phyloP scores from a whole-genome alignment of 2,888 invertebrate genomes.

The Eretmocerus hayati region DNA sequence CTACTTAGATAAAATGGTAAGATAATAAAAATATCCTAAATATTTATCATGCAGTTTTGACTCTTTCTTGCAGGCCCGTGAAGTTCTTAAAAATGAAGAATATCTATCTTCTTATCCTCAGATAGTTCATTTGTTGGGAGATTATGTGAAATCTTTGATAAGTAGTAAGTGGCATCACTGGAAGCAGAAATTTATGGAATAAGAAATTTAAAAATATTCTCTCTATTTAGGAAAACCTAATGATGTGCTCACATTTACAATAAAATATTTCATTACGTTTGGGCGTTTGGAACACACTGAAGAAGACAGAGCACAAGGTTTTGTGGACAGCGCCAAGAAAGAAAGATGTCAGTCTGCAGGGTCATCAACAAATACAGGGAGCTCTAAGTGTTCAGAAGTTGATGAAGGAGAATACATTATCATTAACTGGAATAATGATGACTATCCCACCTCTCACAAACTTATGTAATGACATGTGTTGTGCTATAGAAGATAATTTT shows the following conservation, averaged over 20 bases:
- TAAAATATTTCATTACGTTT: constrained; percentile 36
- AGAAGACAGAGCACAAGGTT: too few species aligned
- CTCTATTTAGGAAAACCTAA: constrained; percentile 32
- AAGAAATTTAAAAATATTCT: background rate
- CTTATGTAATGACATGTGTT: too few species aligned
- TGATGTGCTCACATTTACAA: constrained; percentile 34
- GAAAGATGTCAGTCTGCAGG: background rate
- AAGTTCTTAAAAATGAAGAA: constrained; percentile 35
- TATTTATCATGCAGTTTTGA: too few species aligned
- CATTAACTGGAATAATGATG: too few species aligned
- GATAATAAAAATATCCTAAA: too few species aligned
- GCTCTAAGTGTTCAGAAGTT: background rate
- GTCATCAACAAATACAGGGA: background rate
- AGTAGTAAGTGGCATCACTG: constrained; percentile 45
- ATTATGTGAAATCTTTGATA: constrained; percentile 56
- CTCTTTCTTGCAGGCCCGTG: constrained; percentile 25
- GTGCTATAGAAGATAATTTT: too few species aligned
- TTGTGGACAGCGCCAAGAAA: background rate
- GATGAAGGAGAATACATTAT: background rate
- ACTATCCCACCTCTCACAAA: too few species aligned
- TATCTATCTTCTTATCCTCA: constrained; percentile 56
- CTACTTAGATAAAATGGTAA: constrained; percentile 58
- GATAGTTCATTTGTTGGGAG: constrained; percentile 52
- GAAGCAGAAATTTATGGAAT: background rate
- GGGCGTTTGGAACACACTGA: too few species aligned